Evolutionary conservation across 2,113 vertebrate genomes (phyloP), one percentile per base, ranked within the genome.

Genomic region (Thermophis baileyi): DNA sequence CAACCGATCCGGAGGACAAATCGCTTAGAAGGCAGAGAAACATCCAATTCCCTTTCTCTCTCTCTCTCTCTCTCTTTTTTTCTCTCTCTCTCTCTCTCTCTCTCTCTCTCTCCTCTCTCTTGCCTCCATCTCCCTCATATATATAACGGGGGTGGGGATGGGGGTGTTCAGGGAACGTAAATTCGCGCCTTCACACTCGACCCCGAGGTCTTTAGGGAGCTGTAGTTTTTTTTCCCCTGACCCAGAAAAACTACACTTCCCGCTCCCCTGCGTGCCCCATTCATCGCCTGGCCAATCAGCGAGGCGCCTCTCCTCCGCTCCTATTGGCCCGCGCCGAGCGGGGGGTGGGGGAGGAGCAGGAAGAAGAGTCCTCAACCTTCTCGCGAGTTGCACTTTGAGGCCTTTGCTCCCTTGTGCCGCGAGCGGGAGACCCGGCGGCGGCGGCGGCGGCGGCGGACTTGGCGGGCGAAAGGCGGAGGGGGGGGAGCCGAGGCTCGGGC

Each of bases 351-450:
- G 87, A 53, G 88, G 51, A 89, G 53, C 88, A 89, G 88, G 53
- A 88, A 55, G 54, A 89, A 89, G 88, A 89, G 49, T 89, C 86
- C 50, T 88, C 50, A 89, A 89, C 51, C n/a, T 89, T 53, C 87
- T 50, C 86, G 86, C 51, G 87, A 54, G 50, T n/a, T 89, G 87
- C n/a, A 54, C 51, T 53, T 55, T 35, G 35, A 89, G 50, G 51
- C 50, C 87, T 54, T 89, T 55, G 87, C 87, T 51, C 50, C 86
- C 86, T 51, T 88, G 86, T 50, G 25, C 86, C 35, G 69, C 69
- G 69, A 81, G 87, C 35, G 87, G 8, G 18, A 20, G n/a, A 55
- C 18, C 9, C 44, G 11, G 85, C 85, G 85, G 85, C 46, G 27
- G 49, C n/a, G n/a, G n/a, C n/a, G n/a, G 30, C 25, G 7, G 49